Evolutionary conservation across 2,888 invertebrate species (phyloP), one percentile per base, ranked within the genome.

Genomic region (Drosophila macrospina): DNA sequence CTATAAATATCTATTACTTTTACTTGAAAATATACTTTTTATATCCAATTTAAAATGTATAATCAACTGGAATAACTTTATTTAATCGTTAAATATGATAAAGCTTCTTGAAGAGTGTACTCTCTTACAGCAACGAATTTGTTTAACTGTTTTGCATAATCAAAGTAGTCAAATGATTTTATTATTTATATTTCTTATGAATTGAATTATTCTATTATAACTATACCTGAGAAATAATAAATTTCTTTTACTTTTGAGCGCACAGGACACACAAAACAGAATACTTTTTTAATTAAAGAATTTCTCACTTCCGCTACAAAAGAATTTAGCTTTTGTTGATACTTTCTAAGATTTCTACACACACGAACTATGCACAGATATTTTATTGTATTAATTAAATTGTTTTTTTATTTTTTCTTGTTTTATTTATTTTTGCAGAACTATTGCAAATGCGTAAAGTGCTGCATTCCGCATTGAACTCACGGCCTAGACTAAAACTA

Each of bases 401-500:
- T 52, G 47, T 37, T 52, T 42, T 32, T 65, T 56, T 59, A n/a
- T n/a, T 20, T 47, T 52, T 42, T 42, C 51, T 42, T 28, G 62
- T 52, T 56, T 20, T n/a, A 41, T 48, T 55, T 59, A n/a, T 20
- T 20, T 20, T 20, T 20, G 8, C 42, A 41, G 13, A 30, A 28
- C 1, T 37, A n/a, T 56, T 47, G 10, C 0, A 54, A 50, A 55
- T 63, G 65, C 52, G 42, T 42, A 28, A 44, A 57, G 51, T 72
- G 66, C 54, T 57, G 42, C 81, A 55, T 61, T 69, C 52, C 75
- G 68, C 80, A 69, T 60, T 70, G 78, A 75, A 60, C 52, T 73
- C 81, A 54, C 76, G 70, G 36, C 39, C 72, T 66, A 72, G 55
- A 86, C 77, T 83, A 69, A 78, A 69, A 59, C 36, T 60, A 64